A percentile compares a stretch with the other conserved stretches of the same genome.
phyloP scores from a whole-genome alignment of 2,797 vertebrate species.

The Acropternis orthonyx region DNA sequence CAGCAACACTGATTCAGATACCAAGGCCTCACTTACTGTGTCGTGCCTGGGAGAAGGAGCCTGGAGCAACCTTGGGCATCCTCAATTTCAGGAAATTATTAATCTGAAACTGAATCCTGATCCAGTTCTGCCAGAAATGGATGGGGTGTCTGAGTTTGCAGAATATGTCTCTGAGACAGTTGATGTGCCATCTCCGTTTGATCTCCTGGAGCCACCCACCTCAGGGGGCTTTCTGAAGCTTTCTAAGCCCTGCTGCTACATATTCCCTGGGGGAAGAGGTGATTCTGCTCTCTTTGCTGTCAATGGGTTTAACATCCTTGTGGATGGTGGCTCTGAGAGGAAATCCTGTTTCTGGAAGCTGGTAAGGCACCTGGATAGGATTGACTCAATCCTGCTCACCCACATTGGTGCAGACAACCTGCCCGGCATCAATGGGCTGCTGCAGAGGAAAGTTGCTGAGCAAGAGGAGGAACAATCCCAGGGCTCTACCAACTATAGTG shows the following conservation, averaged over 20 bases:
- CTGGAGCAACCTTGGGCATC: slow-evolving; percentile 88
- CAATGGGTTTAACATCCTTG: slow-evolving; percentile 97
- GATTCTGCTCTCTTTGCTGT: slow-evolving; percentile 98
- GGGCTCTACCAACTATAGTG: slow-evolving; percentile 88
- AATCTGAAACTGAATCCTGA: slow-evolving; percentile 89
- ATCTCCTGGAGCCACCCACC: slow-evolving; percentile 94
- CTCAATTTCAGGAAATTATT: slow-evolving; percentile 82
- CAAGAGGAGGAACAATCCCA: slow-evolving; percentile 93
- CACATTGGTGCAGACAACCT: slow-evolving; percentile 98
- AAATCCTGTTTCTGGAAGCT: slow-evolving; percentile 99
- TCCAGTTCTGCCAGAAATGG: slow-evolving; percentile 88
- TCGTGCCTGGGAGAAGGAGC: slow-evolving; percentile 90
- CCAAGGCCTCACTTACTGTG: slow-evolving; percentile 87
- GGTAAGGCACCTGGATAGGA: slow-evolving; percentile 94
- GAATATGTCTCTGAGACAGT: slow-evolving; percentile 96
- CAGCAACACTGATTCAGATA: slow-evolving; percentile 79
- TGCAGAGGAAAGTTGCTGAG: slow-evolving; percentile 96
- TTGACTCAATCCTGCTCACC: slow-evolving; percentile 95
- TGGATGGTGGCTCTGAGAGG: slow-evolving; percentile 95
- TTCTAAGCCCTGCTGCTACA: slow-evolving; percentile 98
- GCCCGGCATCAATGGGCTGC: slow-evolving; percentile 93
- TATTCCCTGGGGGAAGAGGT: slow-evolving; percentile 95
- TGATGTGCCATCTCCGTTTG: slow-evolving; percentile 93
- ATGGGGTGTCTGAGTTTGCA: slow-evolving; percentile 92
- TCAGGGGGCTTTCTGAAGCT: slow-evolving; percentile 98